Conservation (phyloP, 2,888 invertebrate species). For the Epinotia brunnichana region DNA sequence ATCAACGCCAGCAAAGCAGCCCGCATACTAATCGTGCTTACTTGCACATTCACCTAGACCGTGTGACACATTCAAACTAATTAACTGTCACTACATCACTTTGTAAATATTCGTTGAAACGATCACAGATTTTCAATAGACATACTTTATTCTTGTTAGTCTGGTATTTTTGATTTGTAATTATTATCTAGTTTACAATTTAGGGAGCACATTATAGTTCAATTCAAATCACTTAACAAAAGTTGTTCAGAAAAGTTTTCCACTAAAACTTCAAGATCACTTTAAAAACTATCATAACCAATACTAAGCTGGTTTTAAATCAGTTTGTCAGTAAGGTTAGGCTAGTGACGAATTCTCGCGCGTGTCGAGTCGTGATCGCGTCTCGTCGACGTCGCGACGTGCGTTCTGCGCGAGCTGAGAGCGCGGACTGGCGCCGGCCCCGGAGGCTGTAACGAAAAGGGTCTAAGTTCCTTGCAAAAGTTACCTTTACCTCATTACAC, state of each 20-base stretch:
- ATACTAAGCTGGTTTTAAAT: background rate
- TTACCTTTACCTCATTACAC: conserved; percentile 14
- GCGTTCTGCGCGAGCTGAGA: conserved; percentile 37
- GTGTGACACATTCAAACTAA: background rate
- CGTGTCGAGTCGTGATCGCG: background rate
- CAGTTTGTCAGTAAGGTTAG: background rate
- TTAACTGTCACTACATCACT: conserved; percentile 12
- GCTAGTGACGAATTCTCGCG: background rate
- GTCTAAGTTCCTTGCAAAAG: conserved; percentile 18
- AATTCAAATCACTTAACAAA: background rate
- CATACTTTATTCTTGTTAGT: background rate
- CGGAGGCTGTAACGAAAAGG: conserved; percentile 44
- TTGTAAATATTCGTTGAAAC: conserved; percentile 1
- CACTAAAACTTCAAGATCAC: background rate
- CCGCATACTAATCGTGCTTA: conserved; percentile 30
- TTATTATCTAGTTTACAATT: background rate
- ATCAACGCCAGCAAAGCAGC: conserved; percentile 25
- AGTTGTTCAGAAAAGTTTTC: background rate
- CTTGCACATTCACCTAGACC: background rate
- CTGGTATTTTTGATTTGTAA: background rate
- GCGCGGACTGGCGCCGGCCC: conserved; percentile 42
- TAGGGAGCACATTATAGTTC: background rate
- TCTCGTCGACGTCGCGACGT: conserved; percentile 23
- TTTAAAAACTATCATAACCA: background rate
- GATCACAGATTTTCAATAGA: conserved; percentile 18